Base-by-base conservation (phyloP, 2,888 invertebrate species). In the Ectobius pallidus region DNA sequence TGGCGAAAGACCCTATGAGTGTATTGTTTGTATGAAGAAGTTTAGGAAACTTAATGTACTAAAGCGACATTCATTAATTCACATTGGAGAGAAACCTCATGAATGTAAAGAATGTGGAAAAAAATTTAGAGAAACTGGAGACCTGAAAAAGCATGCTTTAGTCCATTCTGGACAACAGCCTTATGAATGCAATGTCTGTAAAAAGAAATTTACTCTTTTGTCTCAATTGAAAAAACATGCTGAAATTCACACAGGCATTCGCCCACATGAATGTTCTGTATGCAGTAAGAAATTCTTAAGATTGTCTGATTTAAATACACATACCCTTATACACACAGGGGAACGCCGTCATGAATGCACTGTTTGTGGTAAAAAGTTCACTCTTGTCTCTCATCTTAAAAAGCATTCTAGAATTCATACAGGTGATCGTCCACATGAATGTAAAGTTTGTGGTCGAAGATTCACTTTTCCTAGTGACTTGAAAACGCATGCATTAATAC, bases 391-490 rank as follows among this genome's bases (percentile, higher is more conserved):
- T 58, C 58, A 58, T 30, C 58, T 58, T 32, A 58, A 58, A n/a
- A 58, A 58, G 11, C 58, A 58, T 58, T 58, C 58, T 58, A 22
- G 58, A 30, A 58, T 58, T 25, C 58, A 58, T 25, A 58, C 58
- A 2, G 58, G 58, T 16, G 58, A 58, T 16, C 22, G 58, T n/a
- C 58, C 58, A 16, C 58, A 58, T n/a, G 58, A 58, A 58, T 58
- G 58, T 25, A 30, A 9, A 14, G 58, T 58, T 11, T 58, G 58
- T 30, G 22, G 22, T 16, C 58, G 58, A 3, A 58, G 30, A 16
- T 58, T 58, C 30, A 58, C 58, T n/a, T 58, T 58, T 58, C 58
- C 58, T 30, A 58, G 58, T 58, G 58, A 58, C 30, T 25, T 58
- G 30, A 58, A 58, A 58, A 30, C 58, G 14, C 58, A 58, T 25